These are phyloP conservation scores for Mustela lutreola DNA, from an alignment of 2,113 vertebrate species.

Conservation along the genomic window DNA sequence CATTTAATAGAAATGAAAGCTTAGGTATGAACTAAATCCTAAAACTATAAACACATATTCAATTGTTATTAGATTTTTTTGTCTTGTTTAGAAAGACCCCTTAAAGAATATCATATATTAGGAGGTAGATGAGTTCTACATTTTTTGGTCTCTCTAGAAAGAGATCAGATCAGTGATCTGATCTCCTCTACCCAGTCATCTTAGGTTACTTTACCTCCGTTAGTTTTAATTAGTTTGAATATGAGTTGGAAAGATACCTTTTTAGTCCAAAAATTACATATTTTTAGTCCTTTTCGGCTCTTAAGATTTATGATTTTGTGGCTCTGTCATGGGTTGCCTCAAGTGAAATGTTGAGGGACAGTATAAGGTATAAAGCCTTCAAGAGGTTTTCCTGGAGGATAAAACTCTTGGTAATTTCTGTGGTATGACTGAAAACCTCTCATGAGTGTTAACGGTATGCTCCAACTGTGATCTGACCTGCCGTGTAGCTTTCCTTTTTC, in stretches of 20 bases:
- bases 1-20: slow-evolving; percentile 48
- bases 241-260: neutral
- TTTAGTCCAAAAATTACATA: neutral
- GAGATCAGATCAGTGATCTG: neutral
- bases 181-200: neutral
- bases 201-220: slow-evolving; percentile 26
- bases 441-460: neutral
- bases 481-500: neutral
- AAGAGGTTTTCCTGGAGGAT: neutral
- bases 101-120: slow-evolving; percentile 4
- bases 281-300: slow-evolving; percentile 10
- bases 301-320: slow-evolving; percentile 49
- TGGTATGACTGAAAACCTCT: slow-evolving; percentile 1
- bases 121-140: neutral
- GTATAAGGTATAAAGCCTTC: neutral
- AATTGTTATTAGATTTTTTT: neutral
- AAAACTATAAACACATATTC: neutral
- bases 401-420: slow-evolving; percentile 34
- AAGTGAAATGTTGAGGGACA: slow-evolving; percentile 20
- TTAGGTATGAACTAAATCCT: slow-evolving; percentile 30
- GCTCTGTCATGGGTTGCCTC: neutral
- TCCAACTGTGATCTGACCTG: neutral
- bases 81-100: slow-evolving; percentile 38
- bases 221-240: slow-evolving; percentile 40
- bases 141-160: slow-evolving; percentile 8